Percentiles rank a stretch among this genome's conserved stretches.
Conservation (phyloP, 2,113 vertebrate genomes). For the Hypanus sabinus region DNA sequence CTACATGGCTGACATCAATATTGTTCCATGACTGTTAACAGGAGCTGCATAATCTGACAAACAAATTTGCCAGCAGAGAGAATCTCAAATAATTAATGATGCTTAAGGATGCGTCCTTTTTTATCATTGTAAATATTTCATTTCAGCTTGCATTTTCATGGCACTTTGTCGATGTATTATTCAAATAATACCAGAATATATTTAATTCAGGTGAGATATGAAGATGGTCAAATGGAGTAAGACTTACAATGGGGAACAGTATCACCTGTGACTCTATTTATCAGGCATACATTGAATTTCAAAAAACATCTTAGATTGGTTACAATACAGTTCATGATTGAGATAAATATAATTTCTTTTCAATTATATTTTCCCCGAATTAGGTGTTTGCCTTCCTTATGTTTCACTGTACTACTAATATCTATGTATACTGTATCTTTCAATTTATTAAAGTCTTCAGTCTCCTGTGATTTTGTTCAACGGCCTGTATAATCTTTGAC, state of each 20-base stretch:
- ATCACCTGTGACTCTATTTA: background rate
- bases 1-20: background rate
- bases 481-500: background rate
- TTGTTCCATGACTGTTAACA: background rate
- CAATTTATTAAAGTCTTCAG: background rate
- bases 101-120: background rate
- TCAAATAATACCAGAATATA: background rate
- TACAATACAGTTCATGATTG: background rate
- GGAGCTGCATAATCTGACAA: background rate
- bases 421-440: too few relatives aligned
- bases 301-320: background rate
- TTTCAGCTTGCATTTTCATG: background rate
- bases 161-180: background rate
- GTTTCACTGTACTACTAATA: background rate
- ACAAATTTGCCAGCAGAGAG: background rate
- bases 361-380: background rate
- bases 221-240: background rate
- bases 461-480: background rate
- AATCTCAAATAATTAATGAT: constrained; percentile 11
- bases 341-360: background rate
- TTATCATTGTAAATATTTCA: background rate
- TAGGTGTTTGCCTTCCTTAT: background rate
- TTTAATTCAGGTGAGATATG: background rate
- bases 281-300: background rate
- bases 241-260: background rate